phyloP scores from a whole-genome alignment of 2,888 invertebrate genomes.

The Eubasilissa splendida region DNA sequence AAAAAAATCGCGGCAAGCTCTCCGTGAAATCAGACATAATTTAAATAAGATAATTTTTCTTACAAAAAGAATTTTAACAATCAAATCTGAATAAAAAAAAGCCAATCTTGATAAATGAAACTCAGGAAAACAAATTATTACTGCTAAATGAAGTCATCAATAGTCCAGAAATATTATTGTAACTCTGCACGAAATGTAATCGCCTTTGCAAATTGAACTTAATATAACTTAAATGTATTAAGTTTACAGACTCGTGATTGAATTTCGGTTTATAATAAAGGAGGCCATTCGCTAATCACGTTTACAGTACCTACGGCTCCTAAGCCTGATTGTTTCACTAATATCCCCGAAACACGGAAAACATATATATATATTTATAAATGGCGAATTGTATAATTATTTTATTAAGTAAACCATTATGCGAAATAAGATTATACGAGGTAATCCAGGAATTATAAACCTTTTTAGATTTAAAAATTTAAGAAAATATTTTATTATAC shows the following conservation, averaged over 20 bases:
- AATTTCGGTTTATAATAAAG: constrained; percentile 30
- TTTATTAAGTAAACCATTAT: not conserved
- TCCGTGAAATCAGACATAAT: too few relatives aligned
- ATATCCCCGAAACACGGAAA: constrained; percentile 7
- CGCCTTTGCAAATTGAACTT: constrained; percentile 32
- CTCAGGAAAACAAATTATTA: too few relatives aligned
- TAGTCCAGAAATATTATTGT: not conserved
- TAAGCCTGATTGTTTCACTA: constrained; percentile 3
- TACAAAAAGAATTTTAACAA: too few relatives aligned
- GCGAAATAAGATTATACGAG: not conserved
- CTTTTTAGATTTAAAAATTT: too few relatives aligned
- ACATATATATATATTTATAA: not conserved
- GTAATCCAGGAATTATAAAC: too few relatives aligned
- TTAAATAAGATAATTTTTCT: too few relatives aligned
- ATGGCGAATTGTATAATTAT: not conserved
- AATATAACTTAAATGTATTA: constrained; percentile 30
- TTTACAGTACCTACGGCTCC: not conserved
- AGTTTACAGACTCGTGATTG: constrained; percentile 22
- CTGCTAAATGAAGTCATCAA: too few relatives aligned
- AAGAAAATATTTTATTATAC: too few relatives aligned
- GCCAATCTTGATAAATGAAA: too few relatives aligned
- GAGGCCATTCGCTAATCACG: constrained; percentile 23
- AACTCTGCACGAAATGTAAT: constrained; percentile 20
- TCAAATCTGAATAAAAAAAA: too few relatives aligned
- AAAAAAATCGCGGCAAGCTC: too few relatives aligned